Conservation (phyloP, 2,888 invertebrate genomes). For the Leptopilina syphax region DNA sequence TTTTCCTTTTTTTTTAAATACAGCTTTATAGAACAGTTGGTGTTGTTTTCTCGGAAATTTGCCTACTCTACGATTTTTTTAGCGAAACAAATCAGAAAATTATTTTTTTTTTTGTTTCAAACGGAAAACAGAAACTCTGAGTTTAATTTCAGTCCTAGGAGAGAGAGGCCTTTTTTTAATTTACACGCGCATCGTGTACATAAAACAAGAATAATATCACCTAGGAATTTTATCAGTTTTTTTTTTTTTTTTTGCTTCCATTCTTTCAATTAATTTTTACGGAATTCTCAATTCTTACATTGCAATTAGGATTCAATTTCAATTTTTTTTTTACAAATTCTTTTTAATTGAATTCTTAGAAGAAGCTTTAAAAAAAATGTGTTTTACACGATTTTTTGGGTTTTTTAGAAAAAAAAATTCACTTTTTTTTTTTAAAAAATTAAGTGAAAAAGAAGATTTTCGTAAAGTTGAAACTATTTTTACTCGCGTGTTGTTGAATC, state of each 20-base stretch:
- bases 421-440: no score
- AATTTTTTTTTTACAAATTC: conserved; percentile 7
- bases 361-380: conserved; percentile 16
- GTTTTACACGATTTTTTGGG: conserved; percentile 53
- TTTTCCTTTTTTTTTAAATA: background rate
- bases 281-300: conserved; percentile 37
- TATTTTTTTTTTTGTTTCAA: conserved; percentile 6
- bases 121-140: conserved; percentile 33
- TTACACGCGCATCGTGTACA: conserved; percentile 6
- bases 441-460: no score
- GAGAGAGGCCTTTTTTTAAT: conserved; percentile 1
- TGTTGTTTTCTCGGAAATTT: conserved; percentile 23
- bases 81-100: conserved; percentile 5
- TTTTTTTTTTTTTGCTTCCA: conserved; percentile 2
- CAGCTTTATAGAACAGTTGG: conserved; percentile 3
- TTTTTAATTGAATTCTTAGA: background rate
- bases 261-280: conserved; percentile 8
- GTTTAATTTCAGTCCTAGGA: conserved; percentile 32
- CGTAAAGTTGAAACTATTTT: no score
- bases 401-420: no score
- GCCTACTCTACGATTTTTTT: conserved; percentile 7
- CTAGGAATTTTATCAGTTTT: conserved; percentile 18
- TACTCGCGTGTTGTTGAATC: no score
- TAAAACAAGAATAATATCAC: background rate
- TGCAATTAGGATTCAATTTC: conserved; percentile 33